Evolutionary conservation across 2,888 invertebrate species (phyloP).

Genomic region (Taphrorychus bicolor): DNA sequence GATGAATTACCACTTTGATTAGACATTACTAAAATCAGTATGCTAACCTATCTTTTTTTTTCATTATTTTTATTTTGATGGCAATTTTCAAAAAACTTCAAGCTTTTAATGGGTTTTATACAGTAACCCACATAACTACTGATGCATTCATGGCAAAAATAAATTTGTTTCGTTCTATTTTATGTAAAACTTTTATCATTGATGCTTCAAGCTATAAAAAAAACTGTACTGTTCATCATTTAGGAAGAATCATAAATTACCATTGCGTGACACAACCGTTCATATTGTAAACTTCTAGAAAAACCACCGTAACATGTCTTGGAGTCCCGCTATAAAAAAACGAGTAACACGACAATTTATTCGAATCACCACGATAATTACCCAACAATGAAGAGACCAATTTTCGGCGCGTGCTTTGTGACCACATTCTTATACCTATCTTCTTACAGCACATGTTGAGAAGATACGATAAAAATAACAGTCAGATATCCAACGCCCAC

Average conservation of each 20-base stretch:
- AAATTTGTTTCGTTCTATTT: not conserved
- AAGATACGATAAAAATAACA: no score
- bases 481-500: no score
- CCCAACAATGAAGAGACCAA: not conserved
- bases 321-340: slow-evolving; percentile 22
- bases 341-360: slow-evolving; percentile 13
- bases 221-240: not conserved
- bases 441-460: no score
- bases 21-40: no score
- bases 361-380: not conserved
- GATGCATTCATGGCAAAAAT: not conserved
- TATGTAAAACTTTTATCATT: no score
- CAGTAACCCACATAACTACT: not conserved
- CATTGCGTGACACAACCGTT: slow-evolving; percentile 17
- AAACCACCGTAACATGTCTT: slow-evolving; percentile 7
- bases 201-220: not conserved
- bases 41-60: no score
- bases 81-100: no score
- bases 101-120: no score
- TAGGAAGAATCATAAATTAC: slow-evolving; percentile 2
- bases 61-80: no score
- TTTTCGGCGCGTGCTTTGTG: not conserved
- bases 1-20: no score
- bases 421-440: not conserved
- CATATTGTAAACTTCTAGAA: slow-evolving; percentile 8